phyloP scores from a whole-genome alignment of 2,113 vertebrate genomes.

The Megaceryle torquata region DNA sequence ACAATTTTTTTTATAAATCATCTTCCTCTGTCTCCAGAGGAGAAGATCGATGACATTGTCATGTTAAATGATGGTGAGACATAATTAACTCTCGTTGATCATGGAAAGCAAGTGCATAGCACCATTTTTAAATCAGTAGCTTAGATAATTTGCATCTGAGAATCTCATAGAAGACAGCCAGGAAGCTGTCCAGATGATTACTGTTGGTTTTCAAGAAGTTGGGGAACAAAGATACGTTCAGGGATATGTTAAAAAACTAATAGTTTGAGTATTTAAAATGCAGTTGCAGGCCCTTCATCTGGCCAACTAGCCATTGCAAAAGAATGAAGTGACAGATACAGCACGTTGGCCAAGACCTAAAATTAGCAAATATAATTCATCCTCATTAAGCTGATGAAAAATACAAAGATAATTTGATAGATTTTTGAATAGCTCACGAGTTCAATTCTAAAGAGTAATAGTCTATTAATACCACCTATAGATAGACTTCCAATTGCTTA shows the following conservation, averaged over 20 bases:
- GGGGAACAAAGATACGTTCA: background rate
- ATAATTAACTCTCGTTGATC: conserved; percentile 56
- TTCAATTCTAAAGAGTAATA: conserved; percentile 11
- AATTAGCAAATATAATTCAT: background rate
- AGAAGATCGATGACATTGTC: conserved; percentile 45
- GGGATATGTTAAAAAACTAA: background rate
- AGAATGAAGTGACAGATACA: background rate
- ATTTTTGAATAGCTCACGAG: conserved; percentile 22
- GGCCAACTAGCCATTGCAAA: background rate
- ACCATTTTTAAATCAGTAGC: conserved; percentile 29
- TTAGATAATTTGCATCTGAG: conserved; percentile 19
- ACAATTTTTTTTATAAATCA: conserved; percentile 27
- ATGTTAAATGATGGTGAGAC: conserved; percentile 33
- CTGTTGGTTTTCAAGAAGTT: background rate
- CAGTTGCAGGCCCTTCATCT: background rate
- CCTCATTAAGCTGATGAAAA: background rate
- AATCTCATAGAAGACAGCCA: background rate
- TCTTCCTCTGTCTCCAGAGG: conserved; percentile 7
- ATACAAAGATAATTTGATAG: background rate
- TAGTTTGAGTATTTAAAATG: background rate
- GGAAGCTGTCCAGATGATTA: conserved; percentile 24
- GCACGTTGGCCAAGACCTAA: background rate
- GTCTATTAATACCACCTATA: conserved; percentile 43
- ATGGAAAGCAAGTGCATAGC: conserved; percentile 12
- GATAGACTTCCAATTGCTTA: conserved; percentile 48